Conservation (phyloP, 2,797 vertebrate species). For the Hydrolagus colliei region DNA sequence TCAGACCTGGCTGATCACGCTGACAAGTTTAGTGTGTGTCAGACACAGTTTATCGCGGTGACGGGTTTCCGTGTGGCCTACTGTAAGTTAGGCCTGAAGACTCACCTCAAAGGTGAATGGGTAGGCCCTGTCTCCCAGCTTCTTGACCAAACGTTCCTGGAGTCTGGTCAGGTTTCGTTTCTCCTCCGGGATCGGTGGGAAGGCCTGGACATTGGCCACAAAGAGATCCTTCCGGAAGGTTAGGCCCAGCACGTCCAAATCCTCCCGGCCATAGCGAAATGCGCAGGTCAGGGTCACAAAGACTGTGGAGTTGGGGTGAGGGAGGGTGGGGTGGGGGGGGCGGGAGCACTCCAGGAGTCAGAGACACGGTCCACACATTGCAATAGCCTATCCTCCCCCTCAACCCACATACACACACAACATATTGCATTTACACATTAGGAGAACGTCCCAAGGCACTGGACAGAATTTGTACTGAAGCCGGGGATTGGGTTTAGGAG, state of each 20-base stretch:
- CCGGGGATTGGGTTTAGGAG: no score
- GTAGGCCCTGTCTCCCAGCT: conserved; percentile 66
- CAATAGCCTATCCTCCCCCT: neutral
- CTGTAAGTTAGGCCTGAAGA: no score
- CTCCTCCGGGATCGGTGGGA: conserved; percentile 51
- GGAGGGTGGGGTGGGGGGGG: neutral
- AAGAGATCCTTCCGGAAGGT: conserved; percentile 83
- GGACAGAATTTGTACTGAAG: no score
- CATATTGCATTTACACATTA: neutral
- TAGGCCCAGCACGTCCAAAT: conserved; percentile 78
- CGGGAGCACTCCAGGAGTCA: neutral
- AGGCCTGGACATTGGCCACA: conserved; percentile 63
- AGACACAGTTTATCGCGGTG: no score
- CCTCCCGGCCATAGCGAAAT: conserved; percentile 80
- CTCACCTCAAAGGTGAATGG: conserved; percentile 77
- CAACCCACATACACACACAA: neutral
- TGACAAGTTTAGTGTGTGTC: no score
- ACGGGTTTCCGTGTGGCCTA: no score
- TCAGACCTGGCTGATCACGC: no score
- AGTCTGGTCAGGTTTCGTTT: conserved; percentile 57
- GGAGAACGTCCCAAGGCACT: neutral
- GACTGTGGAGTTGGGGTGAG: conserved; percentile 51
- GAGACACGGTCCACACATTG: neutral
- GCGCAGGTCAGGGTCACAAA: conserved; percentile 74
- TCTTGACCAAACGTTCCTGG: conserved; percentile 70